These are phyloP conservation scores for Atopsyche davidsoni DNA, from an alignment of 1,140 invertebrate species.

Conservation along the genomic window DNA sequence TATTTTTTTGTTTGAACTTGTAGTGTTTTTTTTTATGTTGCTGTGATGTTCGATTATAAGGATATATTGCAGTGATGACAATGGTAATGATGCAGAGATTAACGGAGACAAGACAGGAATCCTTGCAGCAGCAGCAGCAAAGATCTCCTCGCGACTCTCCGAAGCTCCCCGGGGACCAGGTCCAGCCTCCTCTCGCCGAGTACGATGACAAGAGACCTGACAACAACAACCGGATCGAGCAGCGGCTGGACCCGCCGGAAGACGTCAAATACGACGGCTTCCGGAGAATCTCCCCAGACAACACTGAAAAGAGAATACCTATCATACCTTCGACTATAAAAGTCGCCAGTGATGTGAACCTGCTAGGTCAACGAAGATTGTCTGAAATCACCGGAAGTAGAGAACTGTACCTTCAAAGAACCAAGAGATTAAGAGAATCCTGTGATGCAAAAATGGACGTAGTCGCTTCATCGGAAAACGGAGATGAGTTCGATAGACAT, in stretches of 20 bases:
- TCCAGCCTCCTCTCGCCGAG: not conserved
- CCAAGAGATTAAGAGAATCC: conserved; percentile 24
- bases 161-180: conserved; percentile 10
- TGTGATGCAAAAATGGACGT: conserved; percentile 23
- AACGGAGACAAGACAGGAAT: conserved; percentile 34
- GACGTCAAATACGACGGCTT: conserved; percentile 22
- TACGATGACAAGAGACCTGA: conserved; percentile 34
- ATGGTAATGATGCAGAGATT: conserved; percentile 47
- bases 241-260: conserved; percentile 16
- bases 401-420: conserved; percentile 23
- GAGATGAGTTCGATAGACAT: conserved; percentile 35
- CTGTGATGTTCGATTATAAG: too few species aligned
- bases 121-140: conserved; percentile 27
- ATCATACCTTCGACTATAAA: conserved; percentile 14
- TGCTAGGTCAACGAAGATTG: conserved; percentile 21
- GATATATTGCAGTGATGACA: conserved; percentile 37
- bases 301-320: conserved; percentile 13
- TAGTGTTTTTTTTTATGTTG: too few species aligned
- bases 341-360: conserved; percentile 16
- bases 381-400: conserved; percentile 15
- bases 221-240: conserved; percentile 26
- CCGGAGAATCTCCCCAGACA: conserved; percentile 21
- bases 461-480: conserved; percentile 25
- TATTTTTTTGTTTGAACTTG: too few species aligned
- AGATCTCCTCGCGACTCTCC: conserved; percentile 23